Conservation (phyloP, 2,888 invertebrate genomes). For the Leptinotarsa tumamoca region DNA sequence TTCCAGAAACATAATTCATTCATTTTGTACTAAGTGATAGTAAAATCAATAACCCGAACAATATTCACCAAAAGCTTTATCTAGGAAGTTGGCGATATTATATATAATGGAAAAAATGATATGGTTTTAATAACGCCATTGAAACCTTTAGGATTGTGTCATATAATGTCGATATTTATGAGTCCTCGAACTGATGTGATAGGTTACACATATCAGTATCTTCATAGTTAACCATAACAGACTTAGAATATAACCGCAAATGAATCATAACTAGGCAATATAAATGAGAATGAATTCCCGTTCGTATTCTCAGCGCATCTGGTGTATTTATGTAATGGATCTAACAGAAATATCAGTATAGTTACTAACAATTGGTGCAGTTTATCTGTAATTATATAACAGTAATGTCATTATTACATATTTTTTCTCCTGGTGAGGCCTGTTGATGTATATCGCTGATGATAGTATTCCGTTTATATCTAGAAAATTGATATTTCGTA, state of each 20-base stretch:
- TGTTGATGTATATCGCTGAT: neutral
- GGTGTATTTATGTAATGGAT: neutral
- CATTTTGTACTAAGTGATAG: no score
- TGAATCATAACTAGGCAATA: constrained; percentile 12
- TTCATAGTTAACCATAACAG: neutral
- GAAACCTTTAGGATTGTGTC: neutral
- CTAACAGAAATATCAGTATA: neutral
- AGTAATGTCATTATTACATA: neutral
- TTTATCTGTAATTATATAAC: neutral
- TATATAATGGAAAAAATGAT: no score
- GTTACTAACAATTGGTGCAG: neutral
- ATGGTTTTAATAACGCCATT: no score
- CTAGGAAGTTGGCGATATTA: no score
- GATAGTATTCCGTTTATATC: no score
- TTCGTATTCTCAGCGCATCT: neutral
- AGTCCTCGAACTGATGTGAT: neutral
- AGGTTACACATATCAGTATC: neutral
- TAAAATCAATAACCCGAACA: no score
- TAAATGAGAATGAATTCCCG: neutral
- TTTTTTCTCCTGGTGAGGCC: neutral
- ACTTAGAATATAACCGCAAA: neutral
- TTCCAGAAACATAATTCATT: no score
- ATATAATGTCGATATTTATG: neutral
- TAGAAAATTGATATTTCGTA: no score
- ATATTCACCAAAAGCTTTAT: no score